A percentile compares a stretch with the other conserved stretches of the same genome.
Conservation (phyloP, 2,797 vertebrate species). For the Poeciliopsis gracilis region DNA sequence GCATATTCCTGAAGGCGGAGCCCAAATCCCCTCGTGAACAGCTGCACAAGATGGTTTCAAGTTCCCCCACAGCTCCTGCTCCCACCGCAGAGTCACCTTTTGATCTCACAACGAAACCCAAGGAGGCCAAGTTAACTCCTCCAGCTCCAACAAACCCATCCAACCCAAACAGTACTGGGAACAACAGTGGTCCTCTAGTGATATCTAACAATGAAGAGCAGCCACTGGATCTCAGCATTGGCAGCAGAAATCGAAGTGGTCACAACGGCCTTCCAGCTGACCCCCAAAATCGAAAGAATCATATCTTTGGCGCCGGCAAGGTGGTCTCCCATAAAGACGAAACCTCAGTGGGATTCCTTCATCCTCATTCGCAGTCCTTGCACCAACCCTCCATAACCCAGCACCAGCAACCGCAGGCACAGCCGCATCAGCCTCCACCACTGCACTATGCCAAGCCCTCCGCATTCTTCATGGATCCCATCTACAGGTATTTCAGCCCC, state of each 20-base stretch:
- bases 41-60: slow-evolving; percentile 84
- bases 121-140: slow-evolving; percentile 87
- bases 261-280: slow-evolving; percentile 87
- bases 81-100: slow-evolving; percentile 90
- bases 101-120: slow-evolving; percentile 96
- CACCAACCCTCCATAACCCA: slow-evolving; percentile 76
- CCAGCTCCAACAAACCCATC: slow-evolving; percentile 78
- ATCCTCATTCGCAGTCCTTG: slow-evolving; percentile 82
- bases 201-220: slow-evolving; percentile 87
- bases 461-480: slow-evolving; percentile 99
- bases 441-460: slow-evolving; percentile 99
- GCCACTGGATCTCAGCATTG: slow-evolving; percentile 96
- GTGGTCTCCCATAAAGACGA: slow-evolving; percentile 81
- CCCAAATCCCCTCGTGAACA: slow-evolving; percentile 91
- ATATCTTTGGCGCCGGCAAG: slow-evolving; percentile 87
- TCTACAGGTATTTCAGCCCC: slow-evolving; percentile 97
- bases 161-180: slow-evolving; percentile 64
- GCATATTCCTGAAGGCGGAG: slow-evolving; percentile 94
- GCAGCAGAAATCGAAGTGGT: slow-evolving; percentile 88
- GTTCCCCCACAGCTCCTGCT: slow-evolving; percentile 80
- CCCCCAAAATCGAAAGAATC: slow-evolving; percentile 87
- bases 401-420: slow-evolving; percentile 81
- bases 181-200: slow-evolving; percentile 62
- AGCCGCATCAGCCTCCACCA: slow-evolving; percentile 88
- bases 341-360: slow-evolving; percentile 77